Evolutionary conservation across 2,797 vertebrate species (phyloP), one percentile per base, ranked within the genome.

Genomic region (Gobionotothen gibberifrons): DNA sequence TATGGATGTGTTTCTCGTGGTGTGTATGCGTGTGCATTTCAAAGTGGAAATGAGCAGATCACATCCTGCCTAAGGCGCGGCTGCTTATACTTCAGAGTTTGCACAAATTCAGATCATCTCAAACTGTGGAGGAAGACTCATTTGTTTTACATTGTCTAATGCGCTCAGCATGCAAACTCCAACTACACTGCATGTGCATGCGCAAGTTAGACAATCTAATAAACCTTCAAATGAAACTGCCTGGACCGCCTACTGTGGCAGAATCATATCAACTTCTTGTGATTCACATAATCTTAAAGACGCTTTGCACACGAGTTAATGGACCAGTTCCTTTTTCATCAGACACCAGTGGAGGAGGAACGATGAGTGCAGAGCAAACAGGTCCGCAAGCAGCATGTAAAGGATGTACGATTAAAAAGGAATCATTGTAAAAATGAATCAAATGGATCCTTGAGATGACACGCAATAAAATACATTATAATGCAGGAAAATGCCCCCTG

Each of bases 141-240:
- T 87, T 78, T 83, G 82, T 80, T 78, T 86, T 84, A 79, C 2
- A 78, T 88, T 81, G 90, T 69, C 88, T 85, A 81, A 89, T 79
- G 69, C 22, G 14, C 73, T 76, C 62, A 5, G 75, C 70, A 74
- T 55, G 78, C 79, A 52, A 81, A 88, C 40, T 83, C 62, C 48
- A 71, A 78, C 40, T 63, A 32, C 57, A 61, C 62, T 56, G 62
- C 42, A 3, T 49, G 44, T 36, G 32, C 32, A 36, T 49, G 71
- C 19, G 11, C 13, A 14, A 64, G 46, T 70, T 39, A 70, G 82
- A 75, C 61, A 62, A 74, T 69, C 39, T 69, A 82, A 87, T 86
- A 81, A 84, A 86, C 60, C 69, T 56, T 72, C 69, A 44, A 65
- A 76, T 49, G 46, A 64, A 80, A 78, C 19, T 32, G 69, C 74